Base-by-base conservation (phyloP, 2,797 vertebrate species). In the Halcyon smyrnensis region DNA sequence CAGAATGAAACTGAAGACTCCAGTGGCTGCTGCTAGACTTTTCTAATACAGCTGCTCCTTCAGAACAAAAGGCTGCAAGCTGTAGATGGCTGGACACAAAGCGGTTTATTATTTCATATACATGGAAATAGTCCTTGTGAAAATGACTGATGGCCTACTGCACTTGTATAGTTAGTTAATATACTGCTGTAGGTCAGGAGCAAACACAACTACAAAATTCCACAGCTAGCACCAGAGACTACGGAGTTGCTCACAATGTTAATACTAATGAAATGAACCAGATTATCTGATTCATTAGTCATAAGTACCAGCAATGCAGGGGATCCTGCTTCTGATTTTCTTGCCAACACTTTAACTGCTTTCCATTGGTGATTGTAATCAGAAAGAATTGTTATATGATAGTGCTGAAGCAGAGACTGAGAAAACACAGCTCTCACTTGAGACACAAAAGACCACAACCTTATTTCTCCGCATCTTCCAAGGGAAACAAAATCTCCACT, bases 311-410 rank as follows among this genome's bases (percentile, higher is more conserved):
- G 60, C 60, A 83, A 16, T 57, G 92, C 51, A 93, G 64, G 82
- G 62, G 59, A 90, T 80, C 39, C 50, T 88, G 84, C 57, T 96
- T 91, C 84, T 48, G 68, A 93, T 91, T 93, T 84, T 95, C 32
- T n/a, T 95, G 78, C 81, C 90, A 93, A 53, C 37, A 65, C 39
- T 91, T 78, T 50, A 90, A 21, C 53, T 76, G 62, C 41, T 96
- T 95, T 95, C 57, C 37, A 90, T 57, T 50, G 76, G 65, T 81
- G 56, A 89, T 79, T 86, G 62, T 87, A 87, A 89, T 93, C 91
- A 87, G 59, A 79, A 90, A 84, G 93, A 77, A 86, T 74, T 95
- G 68, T 83, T 70, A 88, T 63, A 68, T 6, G 82, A 71, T 86
- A 80, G 63, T 45, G 78, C 77, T 82, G 87, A 88, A 94, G 88